These are phyloP conservation scores for Hemiscyllium ocellatum DNA, from an alignment of 2,113 vertebrate species.

Conservation along the genomic window DNA sequence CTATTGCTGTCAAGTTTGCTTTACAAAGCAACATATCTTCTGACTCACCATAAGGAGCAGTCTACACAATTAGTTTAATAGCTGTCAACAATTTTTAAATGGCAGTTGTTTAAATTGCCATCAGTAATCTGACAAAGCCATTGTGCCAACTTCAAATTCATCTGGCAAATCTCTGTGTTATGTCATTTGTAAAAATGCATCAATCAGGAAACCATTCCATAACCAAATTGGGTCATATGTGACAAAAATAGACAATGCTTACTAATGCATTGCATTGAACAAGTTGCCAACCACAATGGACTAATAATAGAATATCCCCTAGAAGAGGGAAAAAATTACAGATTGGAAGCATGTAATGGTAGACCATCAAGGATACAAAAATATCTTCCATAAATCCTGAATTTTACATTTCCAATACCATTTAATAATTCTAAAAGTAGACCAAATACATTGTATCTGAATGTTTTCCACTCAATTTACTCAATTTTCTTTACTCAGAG, in stretches of 20 bases:
- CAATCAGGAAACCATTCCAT: slow-evolving; percentile 23
- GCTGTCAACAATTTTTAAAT: not conserved
- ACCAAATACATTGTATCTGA: not conserved
- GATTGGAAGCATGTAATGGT: not conserved
- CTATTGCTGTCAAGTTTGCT: not conserved
- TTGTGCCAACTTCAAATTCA: slow-evolving; percentile 9
- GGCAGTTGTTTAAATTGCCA: not conserved
- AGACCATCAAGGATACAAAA: not conserved
- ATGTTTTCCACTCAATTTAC: not conserved
- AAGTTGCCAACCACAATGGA: not conserved
- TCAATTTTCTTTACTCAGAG: too few relatives aligned
- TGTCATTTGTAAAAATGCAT: slow-evolving; percentile 23
- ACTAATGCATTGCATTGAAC: not conserved
- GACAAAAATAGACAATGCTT: slow-evolving; percentile 31
- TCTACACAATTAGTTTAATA: not conserved
- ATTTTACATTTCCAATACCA: not conserved
- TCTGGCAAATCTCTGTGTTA: not conserved
- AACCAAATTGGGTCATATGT: not conserved
- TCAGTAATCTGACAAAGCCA: not conserved
- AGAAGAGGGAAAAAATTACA: slow-evolving; percentile 6
- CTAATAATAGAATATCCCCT: not conserved
- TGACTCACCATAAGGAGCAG: not conserved
- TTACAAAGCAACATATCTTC: not conserved
- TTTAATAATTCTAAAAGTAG: not conserved
- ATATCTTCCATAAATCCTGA: not conserved